These are phyloP conservation scores for Dermatemys mawii DNA, from an alignment of 2,113 vertebrate genomes.

Conservation along the genomic window DNA sequence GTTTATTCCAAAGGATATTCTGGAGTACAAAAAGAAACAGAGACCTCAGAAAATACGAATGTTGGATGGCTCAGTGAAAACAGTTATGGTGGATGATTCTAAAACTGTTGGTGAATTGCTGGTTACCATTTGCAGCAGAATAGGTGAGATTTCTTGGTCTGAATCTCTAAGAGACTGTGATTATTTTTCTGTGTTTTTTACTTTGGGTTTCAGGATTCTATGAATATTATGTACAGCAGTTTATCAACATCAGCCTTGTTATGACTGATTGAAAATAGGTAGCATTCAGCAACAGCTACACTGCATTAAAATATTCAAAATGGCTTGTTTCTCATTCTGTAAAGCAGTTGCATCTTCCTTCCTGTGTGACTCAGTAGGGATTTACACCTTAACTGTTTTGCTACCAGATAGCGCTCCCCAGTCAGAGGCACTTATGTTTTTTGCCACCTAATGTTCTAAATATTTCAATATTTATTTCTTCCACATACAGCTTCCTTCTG, in stretches of 20 bases:
- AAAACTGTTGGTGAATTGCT: slow-evolving; percentile 98
- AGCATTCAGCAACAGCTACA: not conserved
- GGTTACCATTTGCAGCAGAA: slow-evolving; percentile 97
- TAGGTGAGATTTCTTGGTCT: slow-evolving; percentile 79
- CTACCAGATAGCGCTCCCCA: not conserved
- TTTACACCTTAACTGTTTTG: not conserved
- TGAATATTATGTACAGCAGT: not conserved
- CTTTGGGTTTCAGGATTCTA: not conserved
- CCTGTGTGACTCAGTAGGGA: not conserved
- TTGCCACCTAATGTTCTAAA: not conserved
- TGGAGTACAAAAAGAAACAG: slow-evolving; percentile 99
- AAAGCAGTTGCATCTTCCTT: not conserved
- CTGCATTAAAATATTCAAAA: not conserved
- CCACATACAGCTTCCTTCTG: accelerated
- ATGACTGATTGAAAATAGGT: not conserved
- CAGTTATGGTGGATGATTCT: slow-evolving; percentile 98
- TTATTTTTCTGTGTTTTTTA: not conserved
- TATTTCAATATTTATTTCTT: not conserved
- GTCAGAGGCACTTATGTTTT: not conserved
- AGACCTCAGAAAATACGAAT: slow-evolving; percentile 98
- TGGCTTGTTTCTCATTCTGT: not conserved
- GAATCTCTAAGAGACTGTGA: accelerated
- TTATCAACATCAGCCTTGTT: not conserved
- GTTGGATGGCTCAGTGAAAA: slow-evolving; percentile 96
- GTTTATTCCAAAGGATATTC: slow-evolving; percentile 84